These are phyloP conservation scores for Hemiprocne comata DNA, from an alignment of 2,113 vertebrate genomes.

Conservation along the genomic window DNA sequence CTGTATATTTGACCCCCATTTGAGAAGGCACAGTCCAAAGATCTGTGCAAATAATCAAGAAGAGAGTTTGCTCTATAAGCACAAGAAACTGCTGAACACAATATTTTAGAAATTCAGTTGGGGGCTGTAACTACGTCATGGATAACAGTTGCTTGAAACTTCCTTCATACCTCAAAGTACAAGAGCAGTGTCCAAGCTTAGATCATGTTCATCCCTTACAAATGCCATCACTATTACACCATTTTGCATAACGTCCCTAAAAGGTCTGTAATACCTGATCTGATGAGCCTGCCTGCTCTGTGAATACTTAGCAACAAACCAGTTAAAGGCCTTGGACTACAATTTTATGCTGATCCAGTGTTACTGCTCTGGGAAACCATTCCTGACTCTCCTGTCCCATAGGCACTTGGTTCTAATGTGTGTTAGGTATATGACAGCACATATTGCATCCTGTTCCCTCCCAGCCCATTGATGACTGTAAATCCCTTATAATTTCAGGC, in stretches of 20 bases:
- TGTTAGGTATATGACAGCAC: background rate
- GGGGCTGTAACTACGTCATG: background rate
- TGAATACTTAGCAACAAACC: background rate
- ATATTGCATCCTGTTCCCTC: background rate
- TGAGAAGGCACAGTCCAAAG: background rate
- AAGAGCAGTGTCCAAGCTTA: too few species aligned
- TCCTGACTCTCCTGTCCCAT: background rate
- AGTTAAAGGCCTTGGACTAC: background rate
- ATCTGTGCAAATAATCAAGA: background rate
- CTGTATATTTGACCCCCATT: background rate
- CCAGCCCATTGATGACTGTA: background rate
- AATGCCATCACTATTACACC: background rate
- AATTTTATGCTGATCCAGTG: background rate
- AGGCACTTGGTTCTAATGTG: background rate
- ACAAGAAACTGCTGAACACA: background rate
- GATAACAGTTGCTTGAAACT: background rate
- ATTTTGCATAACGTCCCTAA: background rate
- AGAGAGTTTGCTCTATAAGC: background rate
- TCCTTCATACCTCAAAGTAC: background rate
- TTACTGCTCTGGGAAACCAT: background rate
- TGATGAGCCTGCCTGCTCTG: background rate
- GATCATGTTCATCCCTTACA: background rate
- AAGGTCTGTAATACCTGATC: background rate
- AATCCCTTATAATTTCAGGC: background rate
- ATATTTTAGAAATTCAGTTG: background rate